phyloP scores from a whole-genome alignment of 2,113 vertebrate genomes.

The Bufo bufo region DNA sequence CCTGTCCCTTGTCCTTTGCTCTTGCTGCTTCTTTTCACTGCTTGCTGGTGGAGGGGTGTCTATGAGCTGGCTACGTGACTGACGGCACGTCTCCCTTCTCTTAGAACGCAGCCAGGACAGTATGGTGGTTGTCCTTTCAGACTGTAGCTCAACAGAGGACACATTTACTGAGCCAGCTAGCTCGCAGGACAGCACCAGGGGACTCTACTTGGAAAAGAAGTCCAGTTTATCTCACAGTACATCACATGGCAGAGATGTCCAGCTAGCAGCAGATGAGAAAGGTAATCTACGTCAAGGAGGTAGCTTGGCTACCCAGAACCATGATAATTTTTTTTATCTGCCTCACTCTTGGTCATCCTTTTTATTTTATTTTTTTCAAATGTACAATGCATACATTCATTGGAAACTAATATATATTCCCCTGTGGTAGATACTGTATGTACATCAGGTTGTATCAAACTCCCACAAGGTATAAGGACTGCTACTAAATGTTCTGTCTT shows the following conservation, averaged over 20 bases:
- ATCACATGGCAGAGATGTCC: slow-evolving; percentile 74
- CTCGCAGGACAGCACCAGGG: slow-evolving; percentile 87
- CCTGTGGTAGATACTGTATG: no score
- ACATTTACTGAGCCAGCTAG: slow-evolving; percentile 87
- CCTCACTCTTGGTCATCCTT: background rate
- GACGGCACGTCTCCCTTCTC: slow-evolving; percentile 61
- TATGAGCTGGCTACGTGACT: slow-evolving; percentile 43
- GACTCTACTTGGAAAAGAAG: slow-evolving; percentile 79
- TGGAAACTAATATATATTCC: background rate
- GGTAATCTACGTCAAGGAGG: slow-evolving; percentile 66
- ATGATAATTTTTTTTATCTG: background rate
- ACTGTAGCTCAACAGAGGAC: slow-evolving; percentile 96
- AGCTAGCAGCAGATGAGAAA: slow-evolving; percentile 75
- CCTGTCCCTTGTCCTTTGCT: slow-evolving; percentile 32
- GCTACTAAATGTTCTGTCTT: background rate
- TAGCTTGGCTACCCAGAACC: background rate
- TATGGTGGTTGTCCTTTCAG: slow-evolving; percentile 87
- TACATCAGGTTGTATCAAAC: no score
- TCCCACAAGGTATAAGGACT: no score
- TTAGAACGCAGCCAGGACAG: slow-evolving; percentile 97
- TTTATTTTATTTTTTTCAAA: background rate
- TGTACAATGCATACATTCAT: background rate
- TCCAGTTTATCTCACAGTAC: slow-evolving; percentile 69
- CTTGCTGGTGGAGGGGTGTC: slow-evolving; percentile 40
- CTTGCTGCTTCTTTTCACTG: slow-evolving; percentile 25